Percentiles rank a stretch among this genome's conserved stretches.
phyloP scores from a whole-genome alignment of 1,140 invertebrate genomes.

The Phortica variegata region DNA sequence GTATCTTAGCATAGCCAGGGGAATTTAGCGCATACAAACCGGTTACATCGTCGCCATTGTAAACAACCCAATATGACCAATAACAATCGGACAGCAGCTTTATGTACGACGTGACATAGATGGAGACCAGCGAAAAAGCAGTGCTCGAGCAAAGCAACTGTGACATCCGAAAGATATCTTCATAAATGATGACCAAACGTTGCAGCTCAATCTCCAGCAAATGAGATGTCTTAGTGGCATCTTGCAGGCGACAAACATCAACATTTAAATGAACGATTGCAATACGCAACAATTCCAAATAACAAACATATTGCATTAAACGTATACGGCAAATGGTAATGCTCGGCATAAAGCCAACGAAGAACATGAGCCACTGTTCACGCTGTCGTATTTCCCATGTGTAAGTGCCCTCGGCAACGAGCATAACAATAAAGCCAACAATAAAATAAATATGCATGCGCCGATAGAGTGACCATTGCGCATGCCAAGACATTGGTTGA shows the following conservation, averaged over 20 bases:
- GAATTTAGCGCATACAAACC: constrained; percentile 8
- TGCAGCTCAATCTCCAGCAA: neutral
- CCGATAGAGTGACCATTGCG: neutral
- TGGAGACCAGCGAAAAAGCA: neutral
- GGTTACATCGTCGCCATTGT: neutral
- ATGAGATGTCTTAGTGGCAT: neutral
- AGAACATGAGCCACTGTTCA: neutral
- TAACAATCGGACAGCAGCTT: constrained; percentile 10
- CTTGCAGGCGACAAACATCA: neutral
- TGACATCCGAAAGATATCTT: constrained; percentile 4
- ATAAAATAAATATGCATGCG: neutral
- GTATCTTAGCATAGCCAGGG: too few relatives aligned
- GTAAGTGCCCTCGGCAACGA: too few relatives aligned
- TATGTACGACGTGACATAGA: constrained; percentile 6
- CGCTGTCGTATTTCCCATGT: too few relatives aligned
- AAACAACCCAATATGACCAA: constrained; percentile 14
- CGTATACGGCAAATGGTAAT: constrained; percentile 4
- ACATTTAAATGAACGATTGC: constrained; percentile 5
- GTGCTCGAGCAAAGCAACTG: neutral
- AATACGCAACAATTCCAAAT: constrained; percentile 6
- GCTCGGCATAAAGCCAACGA: constrained; percentile 2
- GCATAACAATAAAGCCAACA: neutral
- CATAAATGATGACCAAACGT: neutral
- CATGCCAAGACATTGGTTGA: too few relatives aligned
- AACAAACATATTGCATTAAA: constrained; percentile 3